These are phyloP conservation scores for Cacoxenus indagator DNA, from an alignment of 2,888 invertebrate genomes.

Conservation along the genomic window DNA sequence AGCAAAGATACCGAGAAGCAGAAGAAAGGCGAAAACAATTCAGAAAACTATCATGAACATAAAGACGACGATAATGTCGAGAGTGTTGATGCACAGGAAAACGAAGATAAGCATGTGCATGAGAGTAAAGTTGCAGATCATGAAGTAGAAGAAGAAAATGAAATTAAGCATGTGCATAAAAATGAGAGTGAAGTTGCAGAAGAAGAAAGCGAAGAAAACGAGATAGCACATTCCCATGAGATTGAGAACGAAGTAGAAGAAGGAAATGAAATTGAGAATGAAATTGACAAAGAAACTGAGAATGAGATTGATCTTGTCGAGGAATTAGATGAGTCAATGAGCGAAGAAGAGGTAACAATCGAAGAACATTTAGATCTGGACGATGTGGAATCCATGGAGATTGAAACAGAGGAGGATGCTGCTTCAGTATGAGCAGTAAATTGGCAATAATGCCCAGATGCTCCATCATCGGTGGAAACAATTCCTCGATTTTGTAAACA, in stretches of 20 bases:
- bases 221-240: constrained; percentile 35
- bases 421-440: no score
- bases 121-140: not conserved
- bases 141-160: constrained; percentile 25
- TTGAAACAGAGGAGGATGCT: not conserved
- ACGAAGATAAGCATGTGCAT: not conserved
- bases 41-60: not conserved
- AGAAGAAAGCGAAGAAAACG: not conserved
- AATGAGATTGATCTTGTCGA: constrained; percentile 15
- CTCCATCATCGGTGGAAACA: not conserved
- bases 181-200: not conserved
- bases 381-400: not conserved
- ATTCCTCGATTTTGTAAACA: no score
- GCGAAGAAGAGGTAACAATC: constrained; percentile 27
- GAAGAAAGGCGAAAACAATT: not conserved
- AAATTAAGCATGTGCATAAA: constrained; percentile 10
- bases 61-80: constrained; percentile 27
- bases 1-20: not conserved
- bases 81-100: constrained; percentile 16
- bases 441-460: no score
- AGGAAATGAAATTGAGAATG: not conserved
- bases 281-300: not conserved
- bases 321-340: constrained; percentile 6
- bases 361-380: constrained; percentile 10
- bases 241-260: constrained; percentile 33